A percentile compares a stretch with the other conserved stretches of the same genome.
Conservation (phyloP, 2,888 invertebrate genomes). For the Heliconius hortense region DNA sequence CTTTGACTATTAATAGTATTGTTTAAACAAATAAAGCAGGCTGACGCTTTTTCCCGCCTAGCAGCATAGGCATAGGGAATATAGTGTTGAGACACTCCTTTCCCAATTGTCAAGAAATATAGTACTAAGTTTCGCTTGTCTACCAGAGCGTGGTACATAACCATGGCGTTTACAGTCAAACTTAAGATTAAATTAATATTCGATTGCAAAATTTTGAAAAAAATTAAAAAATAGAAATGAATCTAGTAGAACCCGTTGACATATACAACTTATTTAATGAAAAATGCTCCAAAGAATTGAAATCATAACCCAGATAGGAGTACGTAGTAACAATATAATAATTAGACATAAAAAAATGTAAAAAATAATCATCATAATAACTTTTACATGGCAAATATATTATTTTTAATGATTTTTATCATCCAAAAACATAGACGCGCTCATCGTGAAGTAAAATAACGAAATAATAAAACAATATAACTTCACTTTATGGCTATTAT, state of each 20-base stretch:
- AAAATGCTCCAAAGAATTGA: background rate
- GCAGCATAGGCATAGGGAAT: background rate
- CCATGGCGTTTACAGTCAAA: too few relatives aligned
- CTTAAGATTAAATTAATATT: too few relatives aligned
- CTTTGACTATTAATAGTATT: background rate
- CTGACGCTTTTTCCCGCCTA: background rate
- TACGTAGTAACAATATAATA: conserved; percentile 1
- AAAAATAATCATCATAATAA: conserved; percentile 12
- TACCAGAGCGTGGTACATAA: too few relatives aligned
- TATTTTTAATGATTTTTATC: conserved; percentile 20
- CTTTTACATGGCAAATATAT: conserved; percentile 11
- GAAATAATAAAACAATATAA: conserved; percentile 36
- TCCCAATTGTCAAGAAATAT: too few relatives aligned
- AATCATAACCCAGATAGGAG: background rate
- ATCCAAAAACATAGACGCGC: conserved; percentile 22
- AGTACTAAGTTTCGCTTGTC: too few relatives aligned
- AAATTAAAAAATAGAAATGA: too few relatives aligned
- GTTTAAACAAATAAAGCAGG: background rate
- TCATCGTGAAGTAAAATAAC: conserved; percentile 26
- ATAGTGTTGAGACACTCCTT: background rate
- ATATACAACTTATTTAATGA: background rate
- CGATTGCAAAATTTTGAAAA: too few relatives aligned
- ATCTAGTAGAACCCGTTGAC: background rate
- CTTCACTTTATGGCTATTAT: conserved; percentile 37
- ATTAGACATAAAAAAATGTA: background rate